Conservation (phyloP, 2,113 vertebrate genomes). For the Tringa solitaria region DNA sequence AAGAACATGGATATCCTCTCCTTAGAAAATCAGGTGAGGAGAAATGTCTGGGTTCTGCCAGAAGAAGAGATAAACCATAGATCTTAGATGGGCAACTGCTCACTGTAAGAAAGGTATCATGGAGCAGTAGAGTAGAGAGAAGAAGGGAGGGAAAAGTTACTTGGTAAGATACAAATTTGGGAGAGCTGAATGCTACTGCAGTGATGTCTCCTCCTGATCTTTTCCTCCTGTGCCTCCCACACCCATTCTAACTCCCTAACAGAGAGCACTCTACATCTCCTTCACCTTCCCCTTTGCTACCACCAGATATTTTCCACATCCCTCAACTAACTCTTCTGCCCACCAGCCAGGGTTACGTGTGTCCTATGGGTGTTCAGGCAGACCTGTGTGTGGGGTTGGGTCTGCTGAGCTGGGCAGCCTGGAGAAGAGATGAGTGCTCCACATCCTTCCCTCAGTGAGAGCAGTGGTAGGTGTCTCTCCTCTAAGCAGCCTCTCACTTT, state of each 20-base stretch:
- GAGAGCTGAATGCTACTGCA: background rate
- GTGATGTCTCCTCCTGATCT: background rate
- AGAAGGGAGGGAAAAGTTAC: background rate
- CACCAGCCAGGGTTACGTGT: rapidly evolving
- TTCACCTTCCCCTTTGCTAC: background rate
- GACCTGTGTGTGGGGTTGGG: rapidly evolving
- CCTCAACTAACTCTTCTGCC: background rate
- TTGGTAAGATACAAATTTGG: background rate
- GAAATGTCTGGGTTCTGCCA: background rate
- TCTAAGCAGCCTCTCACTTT: background rate
- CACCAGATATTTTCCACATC: background rate
- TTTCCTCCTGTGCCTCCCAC: background rate
- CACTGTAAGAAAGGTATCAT: background rate
- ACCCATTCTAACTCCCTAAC: background rate
- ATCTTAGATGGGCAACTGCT: background rate
- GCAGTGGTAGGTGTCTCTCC: background rate
- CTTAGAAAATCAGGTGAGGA: background rate
- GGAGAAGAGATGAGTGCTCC: background rate
- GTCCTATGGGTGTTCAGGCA: background rate
- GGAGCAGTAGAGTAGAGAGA: background rate
- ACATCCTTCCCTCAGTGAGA: background rate
- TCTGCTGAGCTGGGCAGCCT: background rate
- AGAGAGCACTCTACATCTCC: background rate
- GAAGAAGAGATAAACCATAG: background rate
- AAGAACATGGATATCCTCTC: background rate